Evolutionary conservation across 1,140 invertebrate genomes (phyloP), one percentile per base, ranked within the genome.

Genomic region (Lethocerus indicus): DNA sequence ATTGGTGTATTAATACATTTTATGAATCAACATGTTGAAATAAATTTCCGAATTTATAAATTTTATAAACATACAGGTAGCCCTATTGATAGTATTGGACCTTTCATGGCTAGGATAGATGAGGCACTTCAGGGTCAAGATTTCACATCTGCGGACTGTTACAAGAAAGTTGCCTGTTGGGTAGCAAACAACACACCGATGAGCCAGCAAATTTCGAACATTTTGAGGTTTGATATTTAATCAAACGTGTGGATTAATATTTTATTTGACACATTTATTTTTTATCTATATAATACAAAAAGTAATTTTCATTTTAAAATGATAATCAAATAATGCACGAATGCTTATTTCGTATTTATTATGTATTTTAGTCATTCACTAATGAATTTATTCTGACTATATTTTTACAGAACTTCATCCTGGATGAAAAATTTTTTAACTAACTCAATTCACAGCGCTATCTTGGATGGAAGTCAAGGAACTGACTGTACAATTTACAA

Each of bases 51-150:
- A 27, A 27, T 47, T 3, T 48, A 21, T 5, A 21, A 23, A 24
- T 37, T 12, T 3, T 47, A 6, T 37, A 24, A 18, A 9, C 23
- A 7, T 44, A 16, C 28, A 50, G 49, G 24, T 20, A 29, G 40
- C 20, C 21, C 49, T 1, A 47, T 28, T 3, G 32, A 52, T 14
- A 43, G 29, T 16, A 18, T 45, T 12, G 28, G 36, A 25, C 50
- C 50, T 21, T 27, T 52, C 14, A 52, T 52, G 35, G 36, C 43
- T 28, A 24, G 44, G n/a, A 24, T 52, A n/a, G 50, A 52, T 40
- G 50, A 52, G 4, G 39, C 44, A 9, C 14, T 52, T 7, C 42
- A 39, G 16, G 18, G 16, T 2, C 25, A 37, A 21, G 44, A 52
- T 41, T 41, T 52, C 13, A 28, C 36, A 13, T 21, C 24, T 6